Conservation (phyloP, 2,888 invertebrate genomes). For the Cotesia congregata region DNA sequence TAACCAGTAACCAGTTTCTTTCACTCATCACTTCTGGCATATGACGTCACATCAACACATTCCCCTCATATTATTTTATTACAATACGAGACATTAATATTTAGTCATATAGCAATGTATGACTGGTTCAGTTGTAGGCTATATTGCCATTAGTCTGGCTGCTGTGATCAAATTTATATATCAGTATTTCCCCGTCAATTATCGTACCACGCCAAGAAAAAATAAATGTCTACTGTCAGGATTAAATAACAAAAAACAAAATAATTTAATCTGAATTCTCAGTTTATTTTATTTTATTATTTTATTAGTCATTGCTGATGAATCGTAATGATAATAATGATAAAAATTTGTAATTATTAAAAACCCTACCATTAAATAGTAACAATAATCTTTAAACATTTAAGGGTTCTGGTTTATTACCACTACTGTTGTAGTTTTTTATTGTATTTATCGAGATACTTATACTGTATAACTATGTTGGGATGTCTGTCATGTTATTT, state of each 20-base stretch:
- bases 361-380: background rate
- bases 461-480: too few relatives aligned
- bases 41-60: background rate
- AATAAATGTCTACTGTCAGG: background rate
- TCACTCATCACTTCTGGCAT: background rate
- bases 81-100: background rate
- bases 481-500: background rate
- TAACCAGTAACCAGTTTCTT: conserved; percentile 1
- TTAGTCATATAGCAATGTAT: background rate
- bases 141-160: too few relatives aligned
- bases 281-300: too few relatives aligned
- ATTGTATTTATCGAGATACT: background rate
- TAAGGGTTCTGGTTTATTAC: background rate
- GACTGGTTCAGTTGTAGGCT: background rate
- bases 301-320: too few relatives aligned
- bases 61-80: background rate
- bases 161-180: background rate
- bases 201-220: background rate
- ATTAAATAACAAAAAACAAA: background rate
- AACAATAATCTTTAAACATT: background rate
- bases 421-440: background rate
- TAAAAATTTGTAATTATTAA: background rate
- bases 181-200: background rate
- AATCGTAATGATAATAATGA: background rate
- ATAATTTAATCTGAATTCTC: background rate